Base-by-base conservation (phyloP, 2,888 invertebrate species). In the Baronia brevicornis region DNA sequence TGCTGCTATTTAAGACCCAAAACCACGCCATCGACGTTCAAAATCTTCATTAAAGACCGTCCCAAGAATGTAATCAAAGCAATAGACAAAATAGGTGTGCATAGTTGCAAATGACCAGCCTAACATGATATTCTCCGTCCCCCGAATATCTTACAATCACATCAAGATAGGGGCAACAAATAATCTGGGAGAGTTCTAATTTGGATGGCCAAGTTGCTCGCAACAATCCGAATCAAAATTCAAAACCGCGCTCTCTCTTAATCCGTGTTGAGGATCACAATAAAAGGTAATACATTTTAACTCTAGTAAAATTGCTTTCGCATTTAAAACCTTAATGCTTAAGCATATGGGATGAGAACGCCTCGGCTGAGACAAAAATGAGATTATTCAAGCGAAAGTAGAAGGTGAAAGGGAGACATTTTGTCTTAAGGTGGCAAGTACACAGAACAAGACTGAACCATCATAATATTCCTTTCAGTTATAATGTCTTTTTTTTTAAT, bases 281-380 rank as follows among this genome's bases (percentile, higher is more conserved):
- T 84, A 84, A 84, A 84, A 84, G 82, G 82, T 82, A 82, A 80
- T 80, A 84, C 79, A 84, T 84, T 84, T 80, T 74, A 80, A 78
- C 73, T 79, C 69, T 54, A 50, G 48, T 40, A 30, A 38, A 37
- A 43, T 45, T 46, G 58, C 39, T 55, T 31, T 21, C 33, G 49
- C 41, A 74, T 53, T 65, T 59, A 61, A 41, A 46, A 53, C 68
- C 60, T 60, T 79, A 70, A 61, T 48, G 28, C 36, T n/a, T 43
- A 39, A 33, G 38, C 1, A 29, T 38, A 50, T 68, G 51, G 52
- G 61, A 51, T 60, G 55, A 68, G 46, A 68, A 55, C 64, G 42
- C 54, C 45, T 55, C 64, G 67, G 46, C 53, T 38, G 30, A 28
- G 44, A 47, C 54, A 60, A 68, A 78, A 80, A 80, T 80, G 78